Evolutionary conservation across 2,888 invertebrate genomes (phyloP), one percentile per base, ranked within the genome.

Genomic region (Scelioninae gen. 2): DNA sequence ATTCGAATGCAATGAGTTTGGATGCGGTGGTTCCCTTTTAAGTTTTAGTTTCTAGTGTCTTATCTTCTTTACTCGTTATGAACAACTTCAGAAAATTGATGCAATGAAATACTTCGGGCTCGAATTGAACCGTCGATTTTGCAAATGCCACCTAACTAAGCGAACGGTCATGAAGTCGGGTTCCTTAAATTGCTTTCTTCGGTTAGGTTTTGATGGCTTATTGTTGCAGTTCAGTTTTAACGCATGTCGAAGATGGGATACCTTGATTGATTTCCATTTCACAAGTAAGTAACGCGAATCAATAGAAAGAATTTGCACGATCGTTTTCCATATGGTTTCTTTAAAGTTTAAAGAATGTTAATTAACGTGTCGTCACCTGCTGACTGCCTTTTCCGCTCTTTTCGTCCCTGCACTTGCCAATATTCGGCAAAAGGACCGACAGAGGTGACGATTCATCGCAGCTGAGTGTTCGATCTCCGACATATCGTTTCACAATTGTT

Each of bases 1-100:
- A 76, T 75, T 76, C 57, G 75, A 45, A 77, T 78, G 71, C 78
- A 74, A 79, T 78, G 77, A 72, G 70, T 70, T 58, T 25, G 55
- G 35, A n/a, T 61, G 45, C 33, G 58, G 48, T 68, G 52, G 13
- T 0, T 55, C 28, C 2, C n/a, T 15, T 25, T 35, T 16, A 37
- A n/a, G 15, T 11, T 50, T 61, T 48, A 28, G 9, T 61, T 61
- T 16, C 25, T 48, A 9, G 10, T 50, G 39, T 3, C 19, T 50
- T 39, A 13, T 15, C 9, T 50, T 48, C 68, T 73, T 60, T 58
- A 61, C 67, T 73, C 61, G 31, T 74, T 46, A 67, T 67, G 61
- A 73, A 75, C 60, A 46, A 67, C 13, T 75, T 53, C 55, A 75
- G 73, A 71, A 73, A 70, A 58, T 69, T 68, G 37, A 61, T 70